A percentile compares a stretch with the other conserved stretches of the same genome.
These are phyloP conservation scores for Muscidifurax raptorellus DNA, from an alignment of 1,140 invertebrate species.

Conservation along the genomic window DNA sequence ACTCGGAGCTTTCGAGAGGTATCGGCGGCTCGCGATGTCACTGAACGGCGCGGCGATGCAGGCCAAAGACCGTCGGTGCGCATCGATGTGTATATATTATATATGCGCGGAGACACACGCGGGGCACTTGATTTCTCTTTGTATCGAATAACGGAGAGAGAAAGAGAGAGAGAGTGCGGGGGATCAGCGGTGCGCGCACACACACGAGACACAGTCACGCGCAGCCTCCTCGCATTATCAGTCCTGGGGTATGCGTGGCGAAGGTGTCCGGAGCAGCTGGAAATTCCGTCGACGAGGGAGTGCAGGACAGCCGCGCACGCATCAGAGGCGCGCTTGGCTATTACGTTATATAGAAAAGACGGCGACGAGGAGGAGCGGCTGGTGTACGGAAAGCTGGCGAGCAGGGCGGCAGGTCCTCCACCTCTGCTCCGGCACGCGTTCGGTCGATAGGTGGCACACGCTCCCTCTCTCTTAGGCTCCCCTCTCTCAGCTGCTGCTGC, in stretches of 20 bases:
- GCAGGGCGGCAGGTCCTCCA: slow-evolving; percentile 36
- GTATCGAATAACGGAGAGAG: no score
- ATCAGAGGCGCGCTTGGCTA: no score
- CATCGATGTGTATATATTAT: no score
- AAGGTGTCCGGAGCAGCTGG: no score
- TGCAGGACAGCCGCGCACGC: no score
- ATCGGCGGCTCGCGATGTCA: neutral
- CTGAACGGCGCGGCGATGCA: neutral
- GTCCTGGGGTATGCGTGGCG: no score
- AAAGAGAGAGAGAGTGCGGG: no score
- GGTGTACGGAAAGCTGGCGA: neutral
- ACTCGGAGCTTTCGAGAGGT: neutral
- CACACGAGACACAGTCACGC: no score
- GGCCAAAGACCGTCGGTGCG: slow-evolving; percentile 9
- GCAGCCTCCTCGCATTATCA: no score
- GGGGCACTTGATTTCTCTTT: neutral
- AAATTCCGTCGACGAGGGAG: no score
- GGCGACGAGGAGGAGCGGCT: neutral
- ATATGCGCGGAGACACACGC: neutral
- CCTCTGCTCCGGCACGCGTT: slow-evolving; percentile 16
- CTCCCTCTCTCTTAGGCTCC: slow-evolving; percentile 15
- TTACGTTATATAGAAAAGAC: neutral
- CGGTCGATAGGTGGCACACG: slow-evolving; percentile 25
- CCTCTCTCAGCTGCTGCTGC: neutral
- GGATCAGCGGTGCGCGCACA: no score